A percentile compares a stretch with the other conserved stretches of the same genome.
Conservation (phyloP, 92 coral and sea anemone species). For the Palythoa heliodiscus region DNA sequence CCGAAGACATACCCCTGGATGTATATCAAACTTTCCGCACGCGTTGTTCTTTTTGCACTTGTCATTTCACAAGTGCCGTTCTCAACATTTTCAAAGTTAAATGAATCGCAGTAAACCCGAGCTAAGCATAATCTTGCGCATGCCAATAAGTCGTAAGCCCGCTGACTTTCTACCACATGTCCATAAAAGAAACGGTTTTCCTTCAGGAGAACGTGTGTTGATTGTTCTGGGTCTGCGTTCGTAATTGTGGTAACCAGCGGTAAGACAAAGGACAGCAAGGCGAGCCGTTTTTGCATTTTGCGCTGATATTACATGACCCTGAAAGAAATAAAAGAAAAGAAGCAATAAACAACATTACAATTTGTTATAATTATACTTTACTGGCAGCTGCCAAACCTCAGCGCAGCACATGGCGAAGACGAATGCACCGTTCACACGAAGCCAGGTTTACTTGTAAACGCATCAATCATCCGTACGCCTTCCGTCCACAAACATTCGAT, state of each 20-base stretch:
- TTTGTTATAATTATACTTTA: too few species aligned
- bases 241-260: not conserved
- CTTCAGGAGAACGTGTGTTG: conserved; percentile 50
- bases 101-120: conserved; percentile 55
- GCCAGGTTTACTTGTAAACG: too few species aligned
- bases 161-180: conserved; percentile 51
- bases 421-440: too few species aligned
- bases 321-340: not conserved
- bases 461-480: too few species aligned
- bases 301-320: not conserved
- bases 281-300: not conserved
- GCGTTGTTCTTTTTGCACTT: not conserved
- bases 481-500: too few species aligned
- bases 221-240: conserved; percentile 39
- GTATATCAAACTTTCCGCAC: not conserved
- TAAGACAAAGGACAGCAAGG: not conserved
- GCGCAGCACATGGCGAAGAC: too few species aligned
- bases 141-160: conserved; percentile 55
- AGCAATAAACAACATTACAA: not conserved
- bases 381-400: too few species aligned
- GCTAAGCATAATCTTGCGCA: conserved; percentile 71
- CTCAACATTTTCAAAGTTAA: conserved; percentile 60
- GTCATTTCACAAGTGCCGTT: conserved; percentile 67
- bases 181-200: conserved; percentile 54
- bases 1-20: conserved; percentile 44